Evolutionary conservation across 2,888 invertebrate genomes (phyloP), one percentile per base, ranked within the genome.

Genomic region (Empis livida): DNA sequence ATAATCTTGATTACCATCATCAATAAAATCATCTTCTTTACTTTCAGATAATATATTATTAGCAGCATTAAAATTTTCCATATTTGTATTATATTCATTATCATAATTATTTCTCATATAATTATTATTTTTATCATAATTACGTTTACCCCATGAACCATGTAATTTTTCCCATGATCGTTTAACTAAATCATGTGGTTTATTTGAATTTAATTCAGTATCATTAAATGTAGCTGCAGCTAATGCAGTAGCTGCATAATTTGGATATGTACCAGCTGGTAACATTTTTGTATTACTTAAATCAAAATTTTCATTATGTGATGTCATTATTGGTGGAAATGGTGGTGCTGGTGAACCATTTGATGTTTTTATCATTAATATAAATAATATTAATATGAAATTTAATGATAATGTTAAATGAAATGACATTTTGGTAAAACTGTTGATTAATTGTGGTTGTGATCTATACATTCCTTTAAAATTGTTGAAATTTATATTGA

Each of bases 141-240:
- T 23, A 6, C 82, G 73, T 62, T 84, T 84, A 57, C 82, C 83
- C 84, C 83, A 84, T 1, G 80, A 76, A 14, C 77, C 78, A 61
- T 78, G 77, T 62, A 84, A 73, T 56, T 76, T 77, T 31, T 76
- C 73, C 84, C 84, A 84, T 46, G 71, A 72, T 35, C 76, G 62
- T 56, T 77, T 74, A 45, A 70, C 70, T n/a, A 16, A n/a, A 13
- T 41, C 27, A 41, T 41, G 23, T 8, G 23, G 23, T 27, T 27
- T 27, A 27, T 27, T 27, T 27, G 8, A 6, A 27, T 27, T 27
- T 6, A 27, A 27, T 27, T 35, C 35, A 13, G n/a, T 35, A n/a
- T 35, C 35, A 35, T n/a, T 13, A 35, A 35, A 35, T 35, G n/a
- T 27, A 27, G 23, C 23, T 5, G 23, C 23, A 27, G 8, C 23